Evolutionary conservation across 2,797 vertebrate species (phyloP).

Genomic region (Bradypodion ventrale): DNA sequence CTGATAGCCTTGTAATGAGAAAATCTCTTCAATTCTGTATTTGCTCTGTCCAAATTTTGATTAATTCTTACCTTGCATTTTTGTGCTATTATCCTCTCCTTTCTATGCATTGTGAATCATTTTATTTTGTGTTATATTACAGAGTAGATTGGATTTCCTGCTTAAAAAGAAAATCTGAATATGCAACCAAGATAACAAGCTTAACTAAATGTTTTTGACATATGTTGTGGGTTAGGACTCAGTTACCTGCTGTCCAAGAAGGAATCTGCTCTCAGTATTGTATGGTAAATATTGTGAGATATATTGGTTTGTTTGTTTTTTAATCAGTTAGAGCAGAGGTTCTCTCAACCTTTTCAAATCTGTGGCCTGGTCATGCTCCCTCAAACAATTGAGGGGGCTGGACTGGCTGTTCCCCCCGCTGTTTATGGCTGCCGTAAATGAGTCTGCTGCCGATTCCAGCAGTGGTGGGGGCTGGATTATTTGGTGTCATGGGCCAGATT

Average conservation of each 20-base stretch:
- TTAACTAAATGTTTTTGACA: conserved; percentile 29
- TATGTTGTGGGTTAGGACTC: conserved; percentile 37
- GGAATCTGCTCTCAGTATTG: neutral
- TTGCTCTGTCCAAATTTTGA: conserved; percentile 41
- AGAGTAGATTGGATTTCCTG: conserved; percentile 39
- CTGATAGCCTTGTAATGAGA: conserved; percentile 50
- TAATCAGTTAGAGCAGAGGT: too few species aligned
- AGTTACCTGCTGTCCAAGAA: neutral
- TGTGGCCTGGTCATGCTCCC: too few species aligned
- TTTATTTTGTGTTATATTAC: conserved; percentile 51
- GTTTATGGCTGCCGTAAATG: too few species aligned
- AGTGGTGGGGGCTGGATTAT: too few species aligned
- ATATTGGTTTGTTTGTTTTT: neutral
- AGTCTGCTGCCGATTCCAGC: too few species aligned
- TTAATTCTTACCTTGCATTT: conserved; percentile 41
- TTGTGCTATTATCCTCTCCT: conserved; percentile 29
- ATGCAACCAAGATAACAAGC: conserved; percentile 21
- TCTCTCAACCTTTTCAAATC: too few species aligned
- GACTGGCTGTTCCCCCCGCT: too few species aligned
- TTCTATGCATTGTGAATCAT: conserved; percentile 30
- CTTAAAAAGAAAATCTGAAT: conserved; percentile 11
- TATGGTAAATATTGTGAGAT: neutral
- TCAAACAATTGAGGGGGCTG: too few species aligned
- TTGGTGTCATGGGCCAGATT: too few species aligned
- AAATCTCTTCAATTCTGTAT: conserved; percentile 23